These are phyloP conservation scores for Astyanax mexicanus DNA, from an alignment of 2,797 vertebrate species.

Conservation along the genomic window DNA sequence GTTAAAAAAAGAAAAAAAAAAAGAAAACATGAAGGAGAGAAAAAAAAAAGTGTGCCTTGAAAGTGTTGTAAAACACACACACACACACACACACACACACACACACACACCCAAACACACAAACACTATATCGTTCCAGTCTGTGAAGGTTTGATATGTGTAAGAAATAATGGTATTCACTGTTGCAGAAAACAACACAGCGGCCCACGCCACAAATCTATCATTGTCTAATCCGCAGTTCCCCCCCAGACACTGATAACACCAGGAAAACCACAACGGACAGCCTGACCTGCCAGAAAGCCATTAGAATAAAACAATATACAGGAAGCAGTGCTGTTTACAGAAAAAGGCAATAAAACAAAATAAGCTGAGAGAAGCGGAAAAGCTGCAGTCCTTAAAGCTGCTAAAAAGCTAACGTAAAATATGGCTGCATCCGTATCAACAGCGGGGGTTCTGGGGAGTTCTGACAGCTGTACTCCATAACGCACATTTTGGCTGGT, in stretches of 20 bases:
- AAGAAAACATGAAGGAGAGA: too few relatives aligned
- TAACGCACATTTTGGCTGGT: neutral
- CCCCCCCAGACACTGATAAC: neutral
- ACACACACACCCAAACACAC: too few relatives aligned
- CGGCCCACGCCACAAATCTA: neutral
- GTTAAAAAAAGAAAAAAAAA: too few relatives aligned
- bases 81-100: neutral
- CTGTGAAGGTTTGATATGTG: too few relatives aligned
- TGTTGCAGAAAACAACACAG: neutral
- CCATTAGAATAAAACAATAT: neutral
- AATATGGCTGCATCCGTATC: neutral
- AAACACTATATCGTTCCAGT: neutral
- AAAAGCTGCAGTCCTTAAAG: neutral
- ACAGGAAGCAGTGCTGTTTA: neutral
- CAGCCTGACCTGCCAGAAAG: conserved; percentile 12
- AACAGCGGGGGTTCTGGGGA: neutral
- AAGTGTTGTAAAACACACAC: too few relatives aligned
- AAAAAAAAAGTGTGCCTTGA: too few relatives aligned
- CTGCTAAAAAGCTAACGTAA: neutral
- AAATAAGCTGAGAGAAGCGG: conserved; percentile 18
- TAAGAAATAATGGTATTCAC: neutral
- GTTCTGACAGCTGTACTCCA: neutral
- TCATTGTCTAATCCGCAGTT: conserved; percentile 11
- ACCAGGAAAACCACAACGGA: neutral
- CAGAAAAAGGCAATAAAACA: conserved; percentile 52